Evolutionary conservation across 2,797 vertebrate species (phyloP), one percentile per base, ranked within the genome.

Genomic region (Eulemur coronatus): DNA sequence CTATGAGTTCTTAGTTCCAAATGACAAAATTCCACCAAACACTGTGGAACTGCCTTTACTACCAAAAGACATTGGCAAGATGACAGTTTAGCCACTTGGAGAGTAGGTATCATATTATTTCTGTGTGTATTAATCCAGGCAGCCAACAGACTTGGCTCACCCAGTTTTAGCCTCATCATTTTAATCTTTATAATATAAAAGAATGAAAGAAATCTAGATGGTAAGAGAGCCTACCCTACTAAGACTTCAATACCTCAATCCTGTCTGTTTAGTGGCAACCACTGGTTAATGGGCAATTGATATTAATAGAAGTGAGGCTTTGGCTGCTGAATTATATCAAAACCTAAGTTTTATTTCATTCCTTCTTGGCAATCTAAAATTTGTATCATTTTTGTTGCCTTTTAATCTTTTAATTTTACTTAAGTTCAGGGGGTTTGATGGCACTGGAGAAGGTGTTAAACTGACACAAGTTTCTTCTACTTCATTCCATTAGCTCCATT

Each of bases 331-430:
- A 73, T 92, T 80, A 24, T 43, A 52, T 72, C 24, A 50, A 92
- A 88, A 72, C 6, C 4, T 76, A n/a, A 69, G 28, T 88, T 96
- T 75, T 84, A 38, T 75, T 79, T 84, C 13, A 26, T 7, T 84
- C 61, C 24, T 88, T 69, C 63, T 10, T 91, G 28, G 24, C 4
- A 11, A 50, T 63, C 43, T 97, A 84, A 95, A 79, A 89, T 70
- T 65, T 76, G 24, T 41, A 38, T 87, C 18, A 67, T 41, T 85
- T 96, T 85, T 78, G 43, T 55, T 61, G 57, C 9, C 11, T 43
- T 76, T 61, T 41, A 95, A 52, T 76, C 65, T 84, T 93, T 84
- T 79, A 55, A 84, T 89, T 93, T 89, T 87, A 28, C 2, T 82
- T 82, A 86, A 38, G 26, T 80, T 70, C 35, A 26, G n/a, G 33